Base-by-base conservation (phyloP, 1,140 invertebrate species). In the Megalonaias nervosa region DNA sequence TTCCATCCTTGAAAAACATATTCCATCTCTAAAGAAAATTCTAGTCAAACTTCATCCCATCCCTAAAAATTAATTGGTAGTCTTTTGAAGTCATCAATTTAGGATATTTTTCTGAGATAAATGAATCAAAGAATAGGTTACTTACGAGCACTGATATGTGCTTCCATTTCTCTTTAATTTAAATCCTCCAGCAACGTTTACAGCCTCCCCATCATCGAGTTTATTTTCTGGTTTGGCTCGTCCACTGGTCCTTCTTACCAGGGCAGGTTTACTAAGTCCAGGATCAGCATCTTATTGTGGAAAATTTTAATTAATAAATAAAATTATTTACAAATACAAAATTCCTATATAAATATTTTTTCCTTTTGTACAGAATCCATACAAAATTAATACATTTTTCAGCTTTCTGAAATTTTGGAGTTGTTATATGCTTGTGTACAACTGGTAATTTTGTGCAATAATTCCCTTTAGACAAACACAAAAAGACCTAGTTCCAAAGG, bases 111-210 rank as follows among this genome's bases (percentile, higher is more conserved):
- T 65, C 21, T 31, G 1, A 1, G 26, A 31, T 31, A 31, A 31
- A 31, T 31, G 26, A 31, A 31, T 31, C 4, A 31, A 31, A 23
- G 17, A 19, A 6, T 62, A 56, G 4, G 38, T 61, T 58, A 84
- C 87, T 81, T 82, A 89, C 87, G 84, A 80, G 86, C 87, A 89
- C 12, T 79, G 77, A 75, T 82, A 89, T 26, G 83, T 75, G 72
- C 87, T 87, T 16, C 84, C 86, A 13, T 77, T 79, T 74, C 85
- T 83, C 67, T 85, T 85, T 1, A 89, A 69, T 19, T 58, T 84
- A 31, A 76, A 85, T 31, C 85, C 85, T 26, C 82, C 79, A 31
- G 75, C 66, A 55, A 87, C 76, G 57, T 82, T 67, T 11, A 87
- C 83, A 48, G 82, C 71, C 17, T 82, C 86, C 13, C 84, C 85